Base-by-base conservation (phyloP, 2,888 invertebrate species). In the Dendrolimus pini region DNA sequence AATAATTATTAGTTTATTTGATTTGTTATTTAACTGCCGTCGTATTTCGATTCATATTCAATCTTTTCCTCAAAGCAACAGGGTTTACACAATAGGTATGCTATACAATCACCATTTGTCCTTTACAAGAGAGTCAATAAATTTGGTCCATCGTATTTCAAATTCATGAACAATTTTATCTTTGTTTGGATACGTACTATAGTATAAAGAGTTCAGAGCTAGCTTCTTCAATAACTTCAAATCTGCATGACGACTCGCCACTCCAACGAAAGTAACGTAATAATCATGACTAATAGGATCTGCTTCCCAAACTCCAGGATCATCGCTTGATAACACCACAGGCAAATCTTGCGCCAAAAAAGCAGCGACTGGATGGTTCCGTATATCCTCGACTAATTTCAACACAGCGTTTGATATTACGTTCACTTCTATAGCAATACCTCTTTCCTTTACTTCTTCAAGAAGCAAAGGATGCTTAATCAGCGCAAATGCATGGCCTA, bases 361-460 rank as follows among this genome's bases (percentile, higher is more conserved):
- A 7, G 82, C 73, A 3, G 93, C 89, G 1, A 93, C 92, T 0
- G 96, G 96, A 86, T 96, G 96, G 77, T 96, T 96, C 47, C 96
- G 92, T 7, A 94, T 83, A 75, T 96, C 96, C 0, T 91, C 82
- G 1, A 95, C 93, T 30, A 96, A 80, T 66, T 92, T 92, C 14
- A 96, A 80, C 7, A 94, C 94, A 77, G 94, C 93, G 81, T 96
- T 96, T 0, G 96, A 96, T 61, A 97, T 92, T 0, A 96, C 95
- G 80, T 94, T 95, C 0, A 96, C 88, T 83, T 97, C 96, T 14
- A 96, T 81, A 1, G 94, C 94, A 57, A 96, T 95, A 47, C 92
- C 79, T 54, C 87, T 83, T 59, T 91, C 87, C 66, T 92, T 93
- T 0, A 93, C 88, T 62, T 93, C 80, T 59, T 93, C 81, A 70